Evolutionary conservation across 1,140 invertebrate genomes (phyloP).

Genomic region (Drosophila sechellia): DNA sequence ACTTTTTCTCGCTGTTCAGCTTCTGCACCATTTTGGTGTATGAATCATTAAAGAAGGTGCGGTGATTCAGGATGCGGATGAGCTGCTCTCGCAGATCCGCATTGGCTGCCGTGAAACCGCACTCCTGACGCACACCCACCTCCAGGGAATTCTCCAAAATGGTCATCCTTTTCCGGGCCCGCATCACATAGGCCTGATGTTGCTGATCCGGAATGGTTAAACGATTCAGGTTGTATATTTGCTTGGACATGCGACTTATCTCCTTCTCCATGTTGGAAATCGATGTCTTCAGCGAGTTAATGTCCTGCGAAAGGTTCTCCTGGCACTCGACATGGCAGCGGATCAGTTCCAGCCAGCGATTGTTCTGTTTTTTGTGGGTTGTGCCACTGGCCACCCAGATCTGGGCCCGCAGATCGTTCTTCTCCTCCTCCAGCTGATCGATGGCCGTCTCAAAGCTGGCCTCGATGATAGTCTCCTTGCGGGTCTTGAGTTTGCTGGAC

Average conservation of each 20-base stretch:
- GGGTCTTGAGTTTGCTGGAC: conserved; percentile 62
- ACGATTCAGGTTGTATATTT: conserved; percentile 67
- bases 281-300: conserved; percentile 58
- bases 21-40: conserved; percentile 76
- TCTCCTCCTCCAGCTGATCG: conserved; percentile 69
- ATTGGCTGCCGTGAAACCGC: conserved; percentile 67
- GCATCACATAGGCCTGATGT: conserved; percentile 56
- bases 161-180: conserved; percentile 55
- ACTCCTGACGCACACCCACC: conserved; percentile 68
- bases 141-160: conserved; percentile 74
- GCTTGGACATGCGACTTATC: conserved; percentile 63
- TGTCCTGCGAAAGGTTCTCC: conserved; percentile 62
- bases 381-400: conserved; percentile 77
- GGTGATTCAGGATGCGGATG: conserved; percentile 67
- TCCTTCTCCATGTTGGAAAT: conserved; percentile 72
- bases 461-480: conserved; percentile 76
- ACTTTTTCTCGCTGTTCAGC: conserved; percentile 76
- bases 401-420: conserved; percentile 73
- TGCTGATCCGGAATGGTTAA: conserved; percentile 67
- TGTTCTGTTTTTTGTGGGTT: conserved; percentile 54
- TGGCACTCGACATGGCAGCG: conserved; percentile 74
- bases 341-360: conserved; percentile 50
- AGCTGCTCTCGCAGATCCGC: conserved; percentile 64
- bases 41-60: conserved; percentile 69
- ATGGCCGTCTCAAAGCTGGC: conserved; percentile 76